phyloP scores from a whole-genome alignment of 2,113 vertebrate genomes.

The Hippocampus abdominalis region DNA sequence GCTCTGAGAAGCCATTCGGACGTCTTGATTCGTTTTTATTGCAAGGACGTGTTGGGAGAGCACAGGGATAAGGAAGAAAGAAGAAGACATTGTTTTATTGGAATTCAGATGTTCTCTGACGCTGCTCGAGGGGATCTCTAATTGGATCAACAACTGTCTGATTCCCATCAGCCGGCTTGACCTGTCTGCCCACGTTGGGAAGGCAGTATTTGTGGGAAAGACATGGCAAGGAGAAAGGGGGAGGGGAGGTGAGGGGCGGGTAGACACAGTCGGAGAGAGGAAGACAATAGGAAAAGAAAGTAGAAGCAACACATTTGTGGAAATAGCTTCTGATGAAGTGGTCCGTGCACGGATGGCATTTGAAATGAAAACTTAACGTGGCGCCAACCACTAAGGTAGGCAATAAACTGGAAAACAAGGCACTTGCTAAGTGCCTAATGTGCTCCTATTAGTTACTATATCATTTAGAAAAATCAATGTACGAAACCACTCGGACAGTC shows the following conservation, averaged over 20 bases:
- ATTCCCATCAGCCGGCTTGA: slow-evolving; percentile 65
- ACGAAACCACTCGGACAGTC: background rate
- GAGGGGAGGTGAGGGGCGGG: background rate
- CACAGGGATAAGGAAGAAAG: slow-evolving; percentile 14
- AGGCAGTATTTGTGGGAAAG: slow-evolving; percentile 49
- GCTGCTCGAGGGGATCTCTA: slow-evolving; percentile 54
- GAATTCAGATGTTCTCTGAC: slow-evolving; percentile 45
- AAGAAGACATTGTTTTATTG: slow-evolving; percentile 44
- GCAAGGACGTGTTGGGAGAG: slow-evolving; percentile 35
- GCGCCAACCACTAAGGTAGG: background rate
- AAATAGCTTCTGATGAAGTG: slow-evolving; percentile 16
- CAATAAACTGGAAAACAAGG: background rate
- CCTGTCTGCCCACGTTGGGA: slow-evolving; percentile 49
- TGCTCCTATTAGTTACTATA: background rate
- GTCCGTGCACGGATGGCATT: background rate
- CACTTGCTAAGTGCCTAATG: background rate
- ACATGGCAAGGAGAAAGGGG: slow-evolving; percentile 10
- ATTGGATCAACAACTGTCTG: slow-evolving; percentile 71
- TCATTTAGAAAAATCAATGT: background rate
- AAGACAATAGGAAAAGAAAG: slow-evolving; percentile 5
- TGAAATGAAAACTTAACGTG: background rate
- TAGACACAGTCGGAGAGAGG: slow-evolving; percentile 6
- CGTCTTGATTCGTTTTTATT: slow-evolving; percentile 10
- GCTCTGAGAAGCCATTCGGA: slow-evolving; percentile 24
- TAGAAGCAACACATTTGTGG: background rate